Conservation (phyloP, 2,888 invertebrate genomes). For the Cylloceria caligata region DNA sequence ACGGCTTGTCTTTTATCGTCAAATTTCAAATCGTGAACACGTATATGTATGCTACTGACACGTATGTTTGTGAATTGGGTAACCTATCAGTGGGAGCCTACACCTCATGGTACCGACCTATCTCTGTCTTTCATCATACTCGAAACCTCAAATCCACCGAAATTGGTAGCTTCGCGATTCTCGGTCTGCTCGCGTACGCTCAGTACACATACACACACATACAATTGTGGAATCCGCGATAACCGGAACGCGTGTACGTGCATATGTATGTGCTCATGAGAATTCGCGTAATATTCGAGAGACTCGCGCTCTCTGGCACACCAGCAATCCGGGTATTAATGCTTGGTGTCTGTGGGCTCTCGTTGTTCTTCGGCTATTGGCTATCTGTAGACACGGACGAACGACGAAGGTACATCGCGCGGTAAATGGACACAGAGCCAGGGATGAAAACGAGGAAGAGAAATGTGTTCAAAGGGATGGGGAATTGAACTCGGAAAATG, state of each 20-base stretch:
- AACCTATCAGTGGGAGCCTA: constrained; percentile 22
- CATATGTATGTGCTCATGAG: constrained; percentile 9
- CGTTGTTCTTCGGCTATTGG: constrained; percentile 73
- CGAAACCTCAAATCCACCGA: constrained; percentile 52
- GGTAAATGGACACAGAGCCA: constrained; percentile 54
- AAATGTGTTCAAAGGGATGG: constrained; percentile 55
- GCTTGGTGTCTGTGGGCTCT: constrained; percentile 63
- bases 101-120: constrained; percentile 12
- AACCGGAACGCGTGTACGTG: not conserved
- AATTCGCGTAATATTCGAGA: constrained; percentile 48
- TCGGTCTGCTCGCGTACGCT: constrained; percentile 14
- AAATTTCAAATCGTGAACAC: too few species aligned
- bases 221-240: constrained; percentile 34
- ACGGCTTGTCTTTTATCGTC: too few species aligned
- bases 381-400: constrained; percentile 63
- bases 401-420: constrained; percentile 19
- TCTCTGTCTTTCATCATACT: constrained; percentile 43
- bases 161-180: constrained; percentile 60
- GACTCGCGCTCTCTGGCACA: constrained; percentile 26
- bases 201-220: constrained; percentile 20
- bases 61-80: constrained; percentile 45
- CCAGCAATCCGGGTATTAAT: constrained; percentile 70
- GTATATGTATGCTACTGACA: too few species aligned
- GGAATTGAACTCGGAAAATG: constrained; percentile 74
- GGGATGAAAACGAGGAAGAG: constrained; percentile 50